Evolutionary conservation across 2,888 invertebrate species (phyloP).

Genomic region (Dendrolimus pini): DNA sequence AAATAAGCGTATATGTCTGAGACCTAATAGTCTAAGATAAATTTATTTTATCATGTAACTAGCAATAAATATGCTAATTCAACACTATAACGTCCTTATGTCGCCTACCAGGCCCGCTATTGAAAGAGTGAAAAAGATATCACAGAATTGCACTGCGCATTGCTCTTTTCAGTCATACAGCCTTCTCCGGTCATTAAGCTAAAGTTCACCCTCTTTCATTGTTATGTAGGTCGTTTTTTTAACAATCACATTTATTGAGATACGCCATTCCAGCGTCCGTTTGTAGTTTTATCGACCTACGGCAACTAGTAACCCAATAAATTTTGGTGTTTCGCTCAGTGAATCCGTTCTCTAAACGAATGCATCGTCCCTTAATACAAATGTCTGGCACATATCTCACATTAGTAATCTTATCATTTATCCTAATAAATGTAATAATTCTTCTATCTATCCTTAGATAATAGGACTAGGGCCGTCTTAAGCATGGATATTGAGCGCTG

Average conservation of each 20-base stretch:
- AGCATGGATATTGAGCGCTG: no score
- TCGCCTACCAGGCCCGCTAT: slow-evolving; percentile 57
- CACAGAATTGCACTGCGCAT: slow-evolving; percentile 75
- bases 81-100: slow-evolving; percentile 73
- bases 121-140: slow-evolving; percentile 75
- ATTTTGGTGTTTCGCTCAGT: slow-evolving; percentile 75
- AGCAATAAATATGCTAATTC: slow-evolving; percentile 76
- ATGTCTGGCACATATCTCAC: slow-evolving; percentile 28
- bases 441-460: no score
- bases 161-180: slow-evolving; percentile 69
- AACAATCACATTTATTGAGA: slow-evolving; percentile 45
- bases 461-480: no score
- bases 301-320: slow-evolving; percentile 76
- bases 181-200: slow-evolving; percentile 43
- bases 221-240: slow-evolving; percentile 57
- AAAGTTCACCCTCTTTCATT: slow-evolving; percentile 61
- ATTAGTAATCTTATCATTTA: background rate
- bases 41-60: slow-evolving; percentile 69
- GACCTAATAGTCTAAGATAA: slow-evolving; percentile 62
- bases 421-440: background rate
- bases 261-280: slow-evolving; percentile 53
- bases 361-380: slow-evolving; percentile 72
- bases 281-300: slow-evolving; percentile 73
- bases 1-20: slow-evolving; percentile 46
- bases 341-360: slow-evolving; percentile 70